Conservation (phyloP, 2,113 vertebrate species). For the Nycticebus coucang region DNA sequence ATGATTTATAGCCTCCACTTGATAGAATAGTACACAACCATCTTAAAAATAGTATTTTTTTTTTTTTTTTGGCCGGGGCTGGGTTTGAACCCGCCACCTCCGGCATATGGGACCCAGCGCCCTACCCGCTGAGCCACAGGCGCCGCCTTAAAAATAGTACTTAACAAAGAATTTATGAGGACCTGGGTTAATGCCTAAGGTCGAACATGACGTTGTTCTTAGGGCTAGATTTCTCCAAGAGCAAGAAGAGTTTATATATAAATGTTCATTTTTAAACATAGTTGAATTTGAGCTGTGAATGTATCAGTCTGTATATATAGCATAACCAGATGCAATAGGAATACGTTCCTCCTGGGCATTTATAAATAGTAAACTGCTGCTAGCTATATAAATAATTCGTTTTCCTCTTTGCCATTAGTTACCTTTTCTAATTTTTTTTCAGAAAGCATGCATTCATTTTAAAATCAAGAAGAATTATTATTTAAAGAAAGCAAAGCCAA, state of each 20-base stretch:
- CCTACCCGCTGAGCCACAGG: too few relatives aligned
- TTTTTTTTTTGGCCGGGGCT: too few relatives aligned
- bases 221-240: background rate
- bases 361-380: background rate
- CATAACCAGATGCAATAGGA: background rate
- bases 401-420: slow-evolving; percentile 1
- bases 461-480: background rate
- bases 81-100: too few relatives aligned
- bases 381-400: background rate
- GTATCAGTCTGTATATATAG: background rate
- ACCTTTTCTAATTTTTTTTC: background rate
- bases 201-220: background rate
- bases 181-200: background rate
- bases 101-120: too few relatives aligned
- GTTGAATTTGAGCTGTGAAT: background rate
- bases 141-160: too few relatives aligned
- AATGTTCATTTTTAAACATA: slow-evolving; percentile 20
- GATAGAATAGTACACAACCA: background rate
- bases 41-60: background rate
- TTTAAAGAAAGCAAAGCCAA: background rate
- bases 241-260: background rate
- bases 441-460: background rate
- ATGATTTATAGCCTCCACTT: background rate
- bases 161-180: background rate
- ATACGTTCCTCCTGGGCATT: background rate